Base-by-base conservation (phyloP, 2,797 vertebrate species). In the Bradypus variegatus region DNA sequence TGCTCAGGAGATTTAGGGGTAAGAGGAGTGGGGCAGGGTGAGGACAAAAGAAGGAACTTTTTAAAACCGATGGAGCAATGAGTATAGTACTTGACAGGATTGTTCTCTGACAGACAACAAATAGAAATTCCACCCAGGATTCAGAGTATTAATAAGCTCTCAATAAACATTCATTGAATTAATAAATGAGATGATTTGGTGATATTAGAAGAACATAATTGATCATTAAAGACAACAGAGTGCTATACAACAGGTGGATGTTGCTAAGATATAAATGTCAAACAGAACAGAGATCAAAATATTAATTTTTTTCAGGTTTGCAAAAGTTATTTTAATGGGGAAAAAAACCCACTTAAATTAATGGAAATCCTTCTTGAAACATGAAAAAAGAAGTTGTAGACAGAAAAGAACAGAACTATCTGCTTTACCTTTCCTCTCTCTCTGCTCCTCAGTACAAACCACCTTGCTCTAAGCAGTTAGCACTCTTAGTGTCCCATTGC, bases 121-220 rank as follows among this genome's bases (percentile, higher is more conserved):
- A 91, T 0, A 90, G 55, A 87, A 90, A 92, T 55, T 45, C 62
- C 31, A 90, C 48, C 48, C 23, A 65, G 60, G 23, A 78, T 62
- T 72, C 77, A 70, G 78, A 67, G 27, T 48, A 8, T 38, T 62
- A 72, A 19, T 65, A 93, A 86, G 58, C 67, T 89, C 75, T 90
- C 55, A 76, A 38, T 73, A 88, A 79, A 83, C 18, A 86, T 31
- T 78, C 58, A 79, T 3, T 81, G 41, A 86, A 83, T 77, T 53
- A 88, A 65, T 69, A 82, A 70, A 58, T 45, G 12, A 90, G 89
- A 87, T 75, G 69, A 92, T 78, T 38, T 86, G 65, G 81, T 85
- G 67, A 62, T 88, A 83, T 83, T 15, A 90, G 75, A 80, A 90
- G 65, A 81, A 55, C 38, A 78, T 38, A 84, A 76, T 11, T 62